Evolutionary conservation across 2,888 invertebrate species (phyloP).

Genomic region (Cryptus viduatorius): DNA sequence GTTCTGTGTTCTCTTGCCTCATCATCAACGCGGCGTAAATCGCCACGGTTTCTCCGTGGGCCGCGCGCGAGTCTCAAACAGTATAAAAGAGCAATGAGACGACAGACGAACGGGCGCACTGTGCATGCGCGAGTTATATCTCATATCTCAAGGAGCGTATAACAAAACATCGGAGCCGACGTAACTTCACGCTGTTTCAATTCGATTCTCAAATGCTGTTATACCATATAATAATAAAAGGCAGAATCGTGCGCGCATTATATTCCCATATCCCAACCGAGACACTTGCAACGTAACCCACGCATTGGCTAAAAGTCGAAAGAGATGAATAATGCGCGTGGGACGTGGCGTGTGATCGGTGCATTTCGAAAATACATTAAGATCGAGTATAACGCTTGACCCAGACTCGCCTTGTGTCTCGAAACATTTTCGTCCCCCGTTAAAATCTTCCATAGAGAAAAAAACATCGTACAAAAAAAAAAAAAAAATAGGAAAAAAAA

Average conservation of each 20-base stretch:
- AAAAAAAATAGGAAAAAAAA: not conserved
- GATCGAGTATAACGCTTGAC: conserved; percentile 11
- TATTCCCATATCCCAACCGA: not conserved
- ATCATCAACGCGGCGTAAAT: conserved; percentile 55
- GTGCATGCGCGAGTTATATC: not conserved
- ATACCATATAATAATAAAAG: conserved; percentile 31
- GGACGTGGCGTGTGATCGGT: conserved; percentile 55
- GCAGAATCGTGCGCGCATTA: not conserved
- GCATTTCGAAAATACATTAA: conserved; percentile 14
- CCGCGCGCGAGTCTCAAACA: not conserved
- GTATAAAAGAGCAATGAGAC: conserved; percentile 31
- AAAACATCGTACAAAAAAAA: not conserved
- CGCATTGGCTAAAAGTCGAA: conserved; percentile 55
- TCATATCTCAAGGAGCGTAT: not conserved
- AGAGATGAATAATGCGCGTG: conserved; percentile 47
- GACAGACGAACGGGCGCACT: not conserved
- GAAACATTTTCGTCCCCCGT: not conserved
- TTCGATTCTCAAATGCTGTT: conserved; percentile 56
- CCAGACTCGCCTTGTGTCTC: conserved; percentile 1
- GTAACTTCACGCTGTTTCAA: conserved; percentile 53
- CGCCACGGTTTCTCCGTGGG: conserved; percentile 31
- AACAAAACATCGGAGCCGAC: conserved; percentile 3
- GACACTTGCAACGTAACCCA: conserved; percentile 55
- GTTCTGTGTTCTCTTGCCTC: conserved; percentile 48
- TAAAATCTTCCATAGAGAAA: not conserved